A percentile compares a stretch with the other conserved stretches of the same genome.
Conservation (phyloP, 2,113 vertebrate genomes). For the Pavo muticus region DNA sequence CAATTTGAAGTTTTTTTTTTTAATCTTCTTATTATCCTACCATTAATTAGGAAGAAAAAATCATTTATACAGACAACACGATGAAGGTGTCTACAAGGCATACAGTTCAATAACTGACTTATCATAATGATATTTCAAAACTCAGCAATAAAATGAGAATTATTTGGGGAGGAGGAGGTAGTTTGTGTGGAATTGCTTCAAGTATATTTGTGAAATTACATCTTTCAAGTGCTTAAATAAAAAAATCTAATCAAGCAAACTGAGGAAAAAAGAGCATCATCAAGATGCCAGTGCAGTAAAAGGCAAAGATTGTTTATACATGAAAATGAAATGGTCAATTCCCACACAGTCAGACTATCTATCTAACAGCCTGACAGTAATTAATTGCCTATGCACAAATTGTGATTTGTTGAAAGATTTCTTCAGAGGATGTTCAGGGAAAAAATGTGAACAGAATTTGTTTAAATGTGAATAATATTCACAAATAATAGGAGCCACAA, state of each 20-base stretch:
- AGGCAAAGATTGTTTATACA: conserved; percentile 15
- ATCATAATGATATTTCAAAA: conserved; percentile 58
- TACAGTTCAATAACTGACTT: conserved; percentile 31
- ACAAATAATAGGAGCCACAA: conserved; percentile 29
- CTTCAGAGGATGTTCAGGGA: not conserved
- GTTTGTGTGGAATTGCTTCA: conserved; percentile 23
- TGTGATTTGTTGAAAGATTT: conserved; percentile 13
- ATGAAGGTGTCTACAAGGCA: not conserved
- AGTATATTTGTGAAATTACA: conserved; percentile 39
- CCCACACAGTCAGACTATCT: conserved; percentile 17
- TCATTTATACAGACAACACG: not conserved
- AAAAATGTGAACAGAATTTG: conserved; percentile 24
- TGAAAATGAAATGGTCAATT: conserved; percentile 41
- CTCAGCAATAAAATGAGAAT: conserved; percentile 44
- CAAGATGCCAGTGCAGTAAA: conserved; percentile 16
- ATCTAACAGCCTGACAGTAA: conserved; percentile 30
- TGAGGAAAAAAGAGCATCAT: not conserved
- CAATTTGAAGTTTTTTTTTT: not conserved
- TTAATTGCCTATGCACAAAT: conserved; percentile 17
- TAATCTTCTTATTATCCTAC: not conserved
- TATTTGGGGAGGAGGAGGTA: not conserved
- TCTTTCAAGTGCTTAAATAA: conserved; percentile 42
- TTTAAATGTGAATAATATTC: conserved; percentile 30
- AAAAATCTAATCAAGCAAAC: conserved; percentile 38
- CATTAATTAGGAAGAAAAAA: not conserved